Percentiles rank a stretch among this genome's conserved stretches.
phyloP scores from a whole-genome alignment of 2,888 invertebrate species.

The Aquatica leii region DNA sequence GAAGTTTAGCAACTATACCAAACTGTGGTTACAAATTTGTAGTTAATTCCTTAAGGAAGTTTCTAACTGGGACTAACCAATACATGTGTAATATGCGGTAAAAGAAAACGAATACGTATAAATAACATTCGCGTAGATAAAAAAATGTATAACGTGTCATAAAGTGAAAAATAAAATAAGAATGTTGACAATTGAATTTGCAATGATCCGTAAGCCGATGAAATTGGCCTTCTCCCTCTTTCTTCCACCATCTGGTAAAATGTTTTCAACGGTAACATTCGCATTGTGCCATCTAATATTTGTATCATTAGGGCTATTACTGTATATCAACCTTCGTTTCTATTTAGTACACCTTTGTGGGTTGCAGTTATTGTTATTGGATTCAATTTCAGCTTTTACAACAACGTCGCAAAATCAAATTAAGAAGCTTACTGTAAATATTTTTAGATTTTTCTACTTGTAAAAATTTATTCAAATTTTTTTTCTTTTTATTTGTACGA shows the following conservation, averaged over 20 bases:
- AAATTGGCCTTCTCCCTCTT: conserved; percentile 43
- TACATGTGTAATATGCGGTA: background rate
- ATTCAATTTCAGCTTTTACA: conserved; percentile 34
- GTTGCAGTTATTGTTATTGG: conserved; percentile 36
- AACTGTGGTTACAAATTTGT: conserved; percentile 31
- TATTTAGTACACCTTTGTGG: conserved; percentile 33
- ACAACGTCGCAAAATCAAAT: conserved; percentile 23
- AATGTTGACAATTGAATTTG: conserved; percentile 40
- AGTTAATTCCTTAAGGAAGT: conserved; percentile 18
- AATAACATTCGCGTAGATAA: background rate
- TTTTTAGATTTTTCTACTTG: background rate
- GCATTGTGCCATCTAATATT: conserved; percentile 42
- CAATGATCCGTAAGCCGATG: conserved; percentile 46
- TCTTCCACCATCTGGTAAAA: conserved; percentile 46
- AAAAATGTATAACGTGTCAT: background rate
- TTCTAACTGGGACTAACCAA: conserved; percentile 2
- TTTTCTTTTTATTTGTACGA: too few relatives aligned
- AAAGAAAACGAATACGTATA: background rate
- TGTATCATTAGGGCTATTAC: conserved; percentile 43
- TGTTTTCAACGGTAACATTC: conserved; percentile 42
- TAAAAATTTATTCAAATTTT: background rate
- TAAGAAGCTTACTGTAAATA: conserved; percentile 14
- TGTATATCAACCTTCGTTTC: conserved; percentile 29
- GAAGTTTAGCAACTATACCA: conserved; percentile 31
- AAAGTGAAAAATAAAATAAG: background rate